These are phyloP conservation scores for Notoglanidium macrostoma DNA, from an alignment of 2,797 vertebrate species.

Conservation along the genomic window DNA sequence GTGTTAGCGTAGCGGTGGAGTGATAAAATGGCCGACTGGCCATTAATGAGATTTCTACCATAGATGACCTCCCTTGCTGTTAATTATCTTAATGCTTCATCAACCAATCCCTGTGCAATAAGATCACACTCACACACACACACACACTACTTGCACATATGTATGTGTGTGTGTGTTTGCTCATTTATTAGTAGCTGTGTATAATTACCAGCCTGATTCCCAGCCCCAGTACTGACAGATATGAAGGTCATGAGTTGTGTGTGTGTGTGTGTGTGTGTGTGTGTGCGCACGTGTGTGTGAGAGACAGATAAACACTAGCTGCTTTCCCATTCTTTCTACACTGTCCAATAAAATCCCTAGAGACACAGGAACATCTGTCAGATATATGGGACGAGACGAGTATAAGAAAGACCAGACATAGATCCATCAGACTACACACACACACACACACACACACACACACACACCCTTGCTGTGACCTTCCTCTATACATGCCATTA, in stretches of 20 bases:
- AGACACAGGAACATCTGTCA: constrained; percentile 56
- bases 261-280: constrained; percentile 30
- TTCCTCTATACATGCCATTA: constrained; percentile 11
- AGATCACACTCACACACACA: constrained; percentile 3
- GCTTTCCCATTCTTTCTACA: constrained; percentile 46
- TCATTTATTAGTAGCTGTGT: constrained; percentile 25
- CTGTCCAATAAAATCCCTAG: constrained; percentile 54
- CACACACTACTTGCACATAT: background rate
- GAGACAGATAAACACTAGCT: constrained; percentile 42
- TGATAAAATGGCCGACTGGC: constrained; percentile 24
- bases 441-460: background rate
- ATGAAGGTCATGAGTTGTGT: constrained; percentile 48
- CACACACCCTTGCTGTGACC: constrained; percentile 16
- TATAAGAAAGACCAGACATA: constrained; percentile 11
- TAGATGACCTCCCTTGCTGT: constrained; percentile 28
- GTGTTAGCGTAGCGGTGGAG: background rate
- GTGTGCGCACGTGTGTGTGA: constrained; percentile 14
- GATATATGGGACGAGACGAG: background rate
- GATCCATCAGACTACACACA: background rate
- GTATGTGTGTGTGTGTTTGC: background rate
- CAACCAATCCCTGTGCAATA: constrained; percentile 36
- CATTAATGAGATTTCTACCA: constrained; percentile 38
- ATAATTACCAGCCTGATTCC: constrained; percentile 27
- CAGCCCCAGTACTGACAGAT: constrained; percentile 37
- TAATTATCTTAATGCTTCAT: constrained; percentile 54